Evolutionary conservation across 30 jellyfish, hydroid and myxozoan species (phyloP).

Genomic region (Nemopilema nomurai): DNA sequence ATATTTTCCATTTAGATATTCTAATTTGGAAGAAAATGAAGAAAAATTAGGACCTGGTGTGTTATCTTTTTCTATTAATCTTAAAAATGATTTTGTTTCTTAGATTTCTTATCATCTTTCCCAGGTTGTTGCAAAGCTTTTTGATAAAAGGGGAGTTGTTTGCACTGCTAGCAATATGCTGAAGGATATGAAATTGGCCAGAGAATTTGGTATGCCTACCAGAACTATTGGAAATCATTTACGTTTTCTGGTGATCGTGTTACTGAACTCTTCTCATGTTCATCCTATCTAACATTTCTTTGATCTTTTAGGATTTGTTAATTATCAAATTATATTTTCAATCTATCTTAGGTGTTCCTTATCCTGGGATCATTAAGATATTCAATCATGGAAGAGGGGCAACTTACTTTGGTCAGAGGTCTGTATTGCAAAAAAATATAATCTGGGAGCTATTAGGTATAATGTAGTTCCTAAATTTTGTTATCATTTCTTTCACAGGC

Average conservation of each 20-base stretch:
- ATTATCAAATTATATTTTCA: no score
- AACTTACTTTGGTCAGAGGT: conserved; percentile 93
- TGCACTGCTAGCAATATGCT: conserved; percentile 70
- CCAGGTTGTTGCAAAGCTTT: conserved; percentile 89
- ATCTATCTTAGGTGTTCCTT: conserved; percentile 60
- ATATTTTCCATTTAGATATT: not conserved
- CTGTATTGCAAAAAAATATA: not conserved
- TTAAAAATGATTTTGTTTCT: no score
- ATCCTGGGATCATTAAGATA: conserved; percentile 78
- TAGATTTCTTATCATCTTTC: no score
- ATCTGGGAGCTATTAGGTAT: no score
- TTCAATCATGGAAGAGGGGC: conserved; percentile 78
- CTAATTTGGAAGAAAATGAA: no score
- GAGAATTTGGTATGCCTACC: conserved; percentile 69
- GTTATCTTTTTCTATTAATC: no score
- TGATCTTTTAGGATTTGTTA: no score
- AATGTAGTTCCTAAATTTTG: no score
- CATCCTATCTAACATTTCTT: no score
- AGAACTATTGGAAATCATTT: not conserved
- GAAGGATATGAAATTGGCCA: conserved; percentile 68
- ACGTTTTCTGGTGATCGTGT: not conserved
- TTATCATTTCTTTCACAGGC: not conserved
- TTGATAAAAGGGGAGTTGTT: conserved; percentile 58
- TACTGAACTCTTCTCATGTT: no score
- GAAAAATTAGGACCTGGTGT: no score